Base-by-base conservation (phyloP, 2,888 invertebrate species). In the Priocnemis perturbator region DNA sequence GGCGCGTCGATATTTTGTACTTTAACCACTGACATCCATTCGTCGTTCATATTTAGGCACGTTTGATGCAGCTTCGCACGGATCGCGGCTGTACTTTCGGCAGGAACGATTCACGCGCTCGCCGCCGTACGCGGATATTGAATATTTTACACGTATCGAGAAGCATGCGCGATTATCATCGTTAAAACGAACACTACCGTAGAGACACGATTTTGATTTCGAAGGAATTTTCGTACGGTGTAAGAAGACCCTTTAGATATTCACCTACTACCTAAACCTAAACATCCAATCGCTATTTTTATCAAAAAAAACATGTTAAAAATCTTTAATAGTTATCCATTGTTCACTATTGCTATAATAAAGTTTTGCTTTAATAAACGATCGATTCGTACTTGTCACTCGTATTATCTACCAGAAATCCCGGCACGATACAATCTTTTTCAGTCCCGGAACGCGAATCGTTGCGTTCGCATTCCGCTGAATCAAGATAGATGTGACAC, bases 331-430 rank as follows among this genome's bases (percentile, higher is more conserved):
- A 85, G 86, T 88, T 87, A 87, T 87, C 85, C 85, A 87, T 87
- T 88, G 87, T 87, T 88, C 86, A 88, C 87, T 86, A 87, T 87
- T 87, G 87, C 87, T 88, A 87, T 86, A 87, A 87, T 87, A 87
- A 88, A 88, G 84, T 87, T 88, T 87, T 88, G 87, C 87, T 88
- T 88, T 87, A 85, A 88, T 85, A 86, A 87, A 87, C 77, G 78
- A 85, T 66, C 69, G 74, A 78, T 76, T 69, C 64, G 77, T 68
- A 68, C 20, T 23, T 57, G 60, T 14, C 60, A 61, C 67, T 78
- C 48, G 65, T 64, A 61, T 37, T 37, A 11, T 37, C 37, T 7
- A 37, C 37, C 52, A n/a, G 17, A 48, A 11, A 17, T 56, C 15
- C 61, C 3, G n/a, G n/a, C n/a, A n/a, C n/a, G n/a, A n/a, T n/a